These are phyloP conservation scores for Drosophila pallidifrons DNA, from an alignment of 1,140 invertebrate genomes.

Conservation along the genomic window DNA sequence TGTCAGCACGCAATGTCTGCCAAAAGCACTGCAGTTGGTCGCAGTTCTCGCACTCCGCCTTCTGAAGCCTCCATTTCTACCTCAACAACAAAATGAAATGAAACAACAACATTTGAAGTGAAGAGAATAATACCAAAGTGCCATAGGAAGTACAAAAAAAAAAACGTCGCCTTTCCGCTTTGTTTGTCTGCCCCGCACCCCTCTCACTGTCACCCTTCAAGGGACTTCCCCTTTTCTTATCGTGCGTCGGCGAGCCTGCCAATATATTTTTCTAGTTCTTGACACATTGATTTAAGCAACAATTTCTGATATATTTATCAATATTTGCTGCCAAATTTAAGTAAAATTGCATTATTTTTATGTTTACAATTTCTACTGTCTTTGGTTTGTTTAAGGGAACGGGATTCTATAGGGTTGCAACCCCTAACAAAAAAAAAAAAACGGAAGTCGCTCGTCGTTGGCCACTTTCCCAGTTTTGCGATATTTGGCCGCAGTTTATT, in stretches of 20 bases:
- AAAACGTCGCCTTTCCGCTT: constrained; percentile 70
- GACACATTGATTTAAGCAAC: constrained; percentile 76
- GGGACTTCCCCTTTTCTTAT: constrained; percentile 48
- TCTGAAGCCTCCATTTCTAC: neutral
- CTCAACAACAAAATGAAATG: neutral
- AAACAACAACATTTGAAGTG: constrained; percentile 8
- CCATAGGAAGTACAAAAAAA: constrained; percentile 54
- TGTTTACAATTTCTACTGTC: neutral
- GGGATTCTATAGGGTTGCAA: constrained; percentile 29
- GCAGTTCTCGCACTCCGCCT: neutral
- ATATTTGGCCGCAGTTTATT: constrained; percentile 76
- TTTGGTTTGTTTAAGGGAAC: neutral
- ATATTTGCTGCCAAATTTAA: constrained; percentile 56
- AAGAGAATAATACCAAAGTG: constrained; percentile 34
- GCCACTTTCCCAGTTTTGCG: constrained; percentile 20
- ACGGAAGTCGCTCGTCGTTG: constrained; percentile 61
- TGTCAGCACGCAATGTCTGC: constrained; percentile 80
- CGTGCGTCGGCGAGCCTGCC: constrained; percentile 59
- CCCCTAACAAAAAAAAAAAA: constrained; percentile 7
- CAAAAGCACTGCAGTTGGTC: constrained; percentile 49
- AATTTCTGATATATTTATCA: constrained; percentile 78
- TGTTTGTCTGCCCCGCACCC: constrained; percentile 37
- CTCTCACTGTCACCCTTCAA: neutral
- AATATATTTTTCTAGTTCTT: constrained; percentile 63
- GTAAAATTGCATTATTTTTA: constrained; percentile 59